phyloP scores from a whole-genome alignment of 2,797 vertebrate species.

The Tinamus major region DNA sequence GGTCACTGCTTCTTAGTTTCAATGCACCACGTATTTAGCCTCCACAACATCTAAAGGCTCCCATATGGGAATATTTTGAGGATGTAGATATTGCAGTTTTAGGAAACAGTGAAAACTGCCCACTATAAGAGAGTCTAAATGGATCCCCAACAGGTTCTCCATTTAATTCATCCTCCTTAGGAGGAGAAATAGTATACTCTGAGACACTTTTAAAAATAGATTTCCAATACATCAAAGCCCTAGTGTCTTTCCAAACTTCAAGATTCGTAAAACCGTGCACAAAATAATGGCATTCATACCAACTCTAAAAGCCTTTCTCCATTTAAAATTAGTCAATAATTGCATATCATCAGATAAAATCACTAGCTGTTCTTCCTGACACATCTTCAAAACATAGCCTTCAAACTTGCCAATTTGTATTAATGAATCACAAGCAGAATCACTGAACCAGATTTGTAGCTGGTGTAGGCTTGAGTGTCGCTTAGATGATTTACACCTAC shows the following conservation, averaged over 20 bases:
- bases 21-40: not conserved
- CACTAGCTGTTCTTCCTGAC: conserved; percentile 23
- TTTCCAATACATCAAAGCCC: not conserved
- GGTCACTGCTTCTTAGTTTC: not conserved
- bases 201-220: conserved; percentile 48
- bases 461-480: not conserved
- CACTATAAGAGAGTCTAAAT: not conserved
- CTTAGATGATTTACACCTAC: not conserved
- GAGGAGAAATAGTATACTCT: conserved; percentile 14
- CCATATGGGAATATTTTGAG: not conserved
- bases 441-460: not conserved
- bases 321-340: conserved; percentile 57
- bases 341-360: conserved; percentile 22
- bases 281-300: not conserved
- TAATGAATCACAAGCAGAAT: conserved; percentile 22
- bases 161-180: conserved; percentile 45
- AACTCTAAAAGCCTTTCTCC: conserved; percentile 23
- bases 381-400: conserved; percentile 11
- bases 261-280: not conserved
- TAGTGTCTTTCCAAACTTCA: not conserved
- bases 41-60: not conserved
- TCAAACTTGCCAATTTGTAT: not conserved
- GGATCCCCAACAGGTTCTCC: not conserved
- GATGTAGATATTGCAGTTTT: not conserved
- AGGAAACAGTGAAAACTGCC: not conserved